These are phyloP conservation scores for Epirrhoe tristata DNA, from an alignment of 2,888 invertebrate genomes.

Conservation along the genomic window DNA sequence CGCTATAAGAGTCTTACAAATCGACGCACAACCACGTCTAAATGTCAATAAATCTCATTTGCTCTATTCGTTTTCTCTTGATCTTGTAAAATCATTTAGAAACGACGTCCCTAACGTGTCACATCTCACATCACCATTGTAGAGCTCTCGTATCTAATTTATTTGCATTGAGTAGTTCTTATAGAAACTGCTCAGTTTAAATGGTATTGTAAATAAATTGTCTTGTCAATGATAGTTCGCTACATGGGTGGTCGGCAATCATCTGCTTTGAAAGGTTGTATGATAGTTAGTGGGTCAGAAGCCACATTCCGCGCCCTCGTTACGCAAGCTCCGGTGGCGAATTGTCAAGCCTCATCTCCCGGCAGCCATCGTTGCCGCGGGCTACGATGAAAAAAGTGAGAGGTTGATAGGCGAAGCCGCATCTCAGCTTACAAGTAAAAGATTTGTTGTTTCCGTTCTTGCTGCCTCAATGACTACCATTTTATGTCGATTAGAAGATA, in stretches of 20 bases:
- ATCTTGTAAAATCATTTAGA: conserved; percentile 75
- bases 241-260: conserved; percentile 74
- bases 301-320: conserved; percentile 65
- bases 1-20: conserved; percentile 78
- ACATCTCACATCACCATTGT: conserved; percentile 54
- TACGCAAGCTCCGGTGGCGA: conserved; percentile 68
- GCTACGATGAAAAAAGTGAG: conserved; percentile 73
- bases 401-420: conserved; percentile 65
- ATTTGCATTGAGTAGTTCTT: conserved; percentile 56
- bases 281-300: conserved; percentile 73
- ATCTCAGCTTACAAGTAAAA: conserved; percentile 74
- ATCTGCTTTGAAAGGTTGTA: conserved; percentile 64
- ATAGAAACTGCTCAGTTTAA: conserved; percentile 69
- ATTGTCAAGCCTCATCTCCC: conserved; percentile 65
- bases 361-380: conserved; percentile 47
- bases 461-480: conserved; percentile 83
- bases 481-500: conserved; percentile 84
- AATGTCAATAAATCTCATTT: conserved; percentile 81
- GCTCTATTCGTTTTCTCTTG: conserved; percentile 77
- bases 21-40: conserved; percentile 79
- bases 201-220: conserved; percentile 68
- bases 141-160: conserved; percentile 52
- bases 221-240: conserved; percentile 58
- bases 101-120: conserved; percentile 50
- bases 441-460: conserved; percentile 84